A percentile compares a stretch with the other conserved stretches of the same genome.
Evolutionary conservation across 2,113 vertebrate genomes (phyloP).

Genomic region (Peromyscus maniculatus): DNA sequence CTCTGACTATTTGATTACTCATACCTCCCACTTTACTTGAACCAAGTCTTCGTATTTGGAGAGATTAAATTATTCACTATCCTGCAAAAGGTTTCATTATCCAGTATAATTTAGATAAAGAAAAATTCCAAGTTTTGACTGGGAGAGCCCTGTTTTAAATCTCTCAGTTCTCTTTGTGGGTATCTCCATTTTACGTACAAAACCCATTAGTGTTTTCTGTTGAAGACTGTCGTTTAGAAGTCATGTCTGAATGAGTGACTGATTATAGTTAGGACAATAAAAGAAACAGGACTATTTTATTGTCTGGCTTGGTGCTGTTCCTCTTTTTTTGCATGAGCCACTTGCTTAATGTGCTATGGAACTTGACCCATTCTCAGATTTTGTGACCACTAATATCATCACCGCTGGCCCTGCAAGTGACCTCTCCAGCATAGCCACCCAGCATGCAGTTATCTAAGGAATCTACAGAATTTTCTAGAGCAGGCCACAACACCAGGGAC

Average conservation of each 20-base stretch:
- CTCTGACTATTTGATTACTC: not conserved
- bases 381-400: not conserved
- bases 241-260: not conserved
- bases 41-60: not conserved
- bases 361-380: not conserved
- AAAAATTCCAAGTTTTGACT: not conserved
- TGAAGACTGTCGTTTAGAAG: not conserved
- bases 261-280: not conserved
- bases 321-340: not conserved
- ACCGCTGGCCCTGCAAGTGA: not conserved
- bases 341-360: not conserved
- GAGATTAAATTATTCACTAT: not conserved
- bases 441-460: not conserved
- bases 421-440: not conserved
- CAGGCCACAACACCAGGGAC: too few relatives aligned
- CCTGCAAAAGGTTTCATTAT: not conserved
- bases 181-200: not conserved
- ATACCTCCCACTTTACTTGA: conserved; percentile 25
- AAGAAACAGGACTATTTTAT: not conserved
- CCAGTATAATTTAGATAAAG: not conserved
- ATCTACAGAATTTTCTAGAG: not conserved
- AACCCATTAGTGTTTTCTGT: not conserved
- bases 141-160: not conserved
- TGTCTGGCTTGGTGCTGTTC: not conserved
- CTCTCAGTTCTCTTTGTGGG: not conserved